Base-by-base conservation (phyloP, 2,797 vertebrate species). In the Poeciliopsis paucimaculata region DNA sequence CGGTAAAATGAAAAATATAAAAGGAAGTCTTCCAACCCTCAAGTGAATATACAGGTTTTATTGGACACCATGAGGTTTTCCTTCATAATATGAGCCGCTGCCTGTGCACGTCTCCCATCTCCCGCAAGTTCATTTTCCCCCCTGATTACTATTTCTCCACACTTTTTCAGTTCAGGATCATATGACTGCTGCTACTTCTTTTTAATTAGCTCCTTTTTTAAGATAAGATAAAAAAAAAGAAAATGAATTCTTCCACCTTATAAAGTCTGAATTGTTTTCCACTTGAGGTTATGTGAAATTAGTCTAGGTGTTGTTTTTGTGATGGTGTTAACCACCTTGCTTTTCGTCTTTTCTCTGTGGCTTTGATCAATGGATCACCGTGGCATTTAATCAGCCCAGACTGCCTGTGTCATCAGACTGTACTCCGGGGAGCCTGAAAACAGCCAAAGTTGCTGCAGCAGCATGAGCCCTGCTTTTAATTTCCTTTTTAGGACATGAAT, bases 301-400 rank as follows among this genome's bases (percentile, higher is more conserved):
- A 72, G 71, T 73, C 43, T 5, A n/a, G 53, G 72, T 83, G 78
- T 83, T 89, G 79, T 82, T 89, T 73, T 73, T 87, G 84, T 75
- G 77, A 82, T 82, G 75, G 74, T 74, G 39, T 91, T 84, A 86
- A 93, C 86, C 85, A 91, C 84, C 84, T 64, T 55, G 57, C 82
- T 26, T n/a, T 74, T 86, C 76, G 46, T 80, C 76, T 78, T 87
- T 77, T 79, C 82, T 77, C 62, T 36, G 13, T 80, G 39, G 72
- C 87, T 88, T 83, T 85, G 91, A 94, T 95, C 92, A 89, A 92
- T 94, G 93, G 86, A 92, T 89, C 88, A 70, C 90, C 92, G 84
- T 90, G 87, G 90, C 88, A 86, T 94, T 94, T 93, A 94, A 94
- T 94, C 93, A 93, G 84, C 86, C 77, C 0, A 79, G 81, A 76